phyloP scores from a whole-genome alignment of 2,113 vertebrate genomes.

The Myrmecobius fasciatus region DNA sequence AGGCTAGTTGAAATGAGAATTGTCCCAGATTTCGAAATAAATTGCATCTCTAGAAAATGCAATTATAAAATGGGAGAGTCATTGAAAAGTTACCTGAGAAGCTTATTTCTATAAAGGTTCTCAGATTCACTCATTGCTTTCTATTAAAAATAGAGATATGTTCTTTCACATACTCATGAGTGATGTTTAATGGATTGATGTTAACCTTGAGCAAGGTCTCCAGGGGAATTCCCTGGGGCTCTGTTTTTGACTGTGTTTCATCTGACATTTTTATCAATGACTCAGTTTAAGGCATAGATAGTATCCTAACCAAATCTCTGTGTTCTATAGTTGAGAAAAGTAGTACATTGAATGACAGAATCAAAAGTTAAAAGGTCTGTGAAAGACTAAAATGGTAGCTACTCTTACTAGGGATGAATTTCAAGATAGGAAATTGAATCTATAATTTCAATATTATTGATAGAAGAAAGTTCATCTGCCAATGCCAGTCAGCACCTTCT shows the following conservation, averaged over 20 bases:
- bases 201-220: neutral
- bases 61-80: neutral
- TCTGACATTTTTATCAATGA: neutral
- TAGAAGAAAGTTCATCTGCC: neutral
- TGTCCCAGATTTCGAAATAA: neutral
- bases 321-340: neutral
- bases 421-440: neutral
- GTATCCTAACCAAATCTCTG: neutral
- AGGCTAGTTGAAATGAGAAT: neutral
- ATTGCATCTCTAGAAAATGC: neutral
- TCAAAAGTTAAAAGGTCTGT: neutral
- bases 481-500: neutral
- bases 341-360: neutral
- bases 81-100: neutral
- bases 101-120: neutral
- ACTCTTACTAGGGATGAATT: neutral
- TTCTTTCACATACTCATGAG: neutral
- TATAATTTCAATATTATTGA: neutral
- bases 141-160: neutral
- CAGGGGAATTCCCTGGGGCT: neutral
- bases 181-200: neutral
- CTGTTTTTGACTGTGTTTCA: neutral
- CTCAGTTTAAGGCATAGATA: neutral
- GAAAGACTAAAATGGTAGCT: neutral
- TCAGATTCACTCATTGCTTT: neutral